These are phyloP conservation scores for Rallus crepitans DNA, from an alignment of 2,797 vertebrate species.

Conservation along the genomic window DNA sequence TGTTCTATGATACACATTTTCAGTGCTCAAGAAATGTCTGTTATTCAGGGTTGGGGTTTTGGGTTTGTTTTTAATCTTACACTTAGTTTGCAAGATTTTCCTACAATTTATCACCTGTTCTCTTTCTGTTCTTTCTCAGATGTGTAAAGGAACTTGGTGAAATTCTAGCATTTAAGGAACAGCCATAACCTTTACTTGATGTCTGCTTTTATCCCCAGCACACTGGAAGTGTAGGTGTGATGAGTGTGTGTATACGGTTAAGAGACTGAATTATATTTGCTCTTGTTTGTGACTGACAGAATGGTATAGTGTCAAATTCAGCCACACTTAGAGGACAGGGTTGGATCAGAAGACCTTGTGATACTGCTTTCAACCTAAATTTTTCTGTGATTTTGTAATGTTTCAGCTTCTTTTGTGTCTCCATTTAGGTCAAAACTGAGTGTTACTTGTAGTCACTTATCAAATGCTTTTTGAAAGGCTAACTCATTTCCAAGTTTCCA, in stretches of 20 bases:
- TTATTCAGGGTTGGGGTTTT: not conserved
- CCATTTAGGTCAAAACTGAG: not conserved
- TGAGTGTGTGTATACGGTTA: not conserved
- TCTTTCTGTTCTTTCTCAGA: not conserved
- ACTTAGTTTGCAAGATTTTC: not conserved
- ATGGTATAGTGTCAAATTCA: not conserved
- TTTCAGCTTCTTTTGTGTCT: not conserved
- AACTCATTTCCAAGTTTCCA: not conserved
- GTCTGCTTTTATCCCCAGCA: not conserved
- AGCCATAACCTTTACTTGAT: not conserved
- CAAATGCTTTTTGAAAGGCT: not conserved
- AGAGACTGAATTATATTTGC: not conserved
- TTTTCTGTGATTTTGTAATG: not conserved
- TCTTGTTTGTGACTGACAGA: not conserved
- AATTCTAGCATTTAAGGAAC: not conserved
- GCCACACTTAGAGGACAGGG: not conserved
- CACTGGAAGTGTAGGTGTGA: not conserved
- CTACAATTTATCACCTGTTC: not conserved
- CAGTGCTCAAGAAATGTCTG: not conserved
- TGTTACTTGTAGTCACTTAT: not conserved
- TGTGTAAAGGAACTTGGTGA: not conserved
- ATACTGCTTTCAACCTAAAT: not conserved
- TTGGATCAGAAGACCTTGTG: not conserved
- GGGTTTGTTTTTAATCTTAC: not conserved
- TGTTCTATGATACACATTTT: not conserved